Percentiles rank a stretch among this genome's conserved stretches.
phyloP scores from a whole-genome alignment of 30 jellyfish, hydroid and myxozoan genomes.

The Cassiopea andromeda region DNA sequence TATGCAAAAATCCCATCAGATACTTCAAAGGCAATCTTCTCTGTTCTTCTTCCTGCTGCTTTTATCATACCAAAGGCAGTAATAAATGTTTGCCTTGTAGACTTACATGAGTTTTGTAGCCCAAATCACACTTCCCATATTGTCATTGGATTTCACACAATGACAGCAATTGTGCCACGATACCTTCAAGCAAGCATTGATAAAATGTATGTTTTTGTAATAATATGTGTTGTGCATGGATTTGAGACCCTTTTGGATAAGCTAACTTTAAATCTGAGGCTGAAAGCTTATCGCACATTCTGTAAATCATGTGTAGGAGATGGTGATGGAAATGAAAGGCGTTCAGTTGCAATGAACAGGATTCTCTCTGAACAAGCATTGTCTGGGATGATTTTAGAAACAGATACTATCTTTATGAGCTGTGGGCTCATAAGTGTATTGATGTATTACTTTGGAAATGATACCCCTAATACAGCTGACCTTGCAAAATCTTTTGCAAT shows the following conservation, averaged over 20 bases:
- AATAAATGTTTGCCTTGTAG: slow-evolving; percentile 38
- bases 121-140: slow-evolving; percentile 24
- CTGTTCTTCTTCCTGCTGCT: slow-evolving; percentile 42
- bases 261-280: slow-evolving; percentile 19
- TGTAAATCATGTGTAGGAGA: slow-evolving; percentile 54
- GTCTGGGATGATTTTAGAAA: slow-evolving; percentile 54
- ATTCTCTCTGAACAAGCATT: slow-evolving; percentile 60
- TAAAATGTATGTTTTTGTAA: slow-evolving; percentile 9
- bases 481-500: slow-evolving; percentile 2
- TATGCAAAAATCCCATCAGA: slow-evolving; percentile 42
- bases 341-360: slow-evolving; percentile 39
- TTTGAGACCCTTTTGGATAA: slow-evolving; percentile 56
- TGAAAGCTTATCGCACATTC: slow-evolving; percentile 22
- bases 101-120: slow-evolving; percentile 13
- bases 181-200: slow-evolving; percentile 61
- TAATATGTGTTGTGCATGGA: slow-evolving; percentile 53
- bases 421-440: slow-evolving; percentile 55
- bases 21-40: slow-evolving; percentile 42
- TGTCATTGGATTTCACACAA: slow-evolving; percentile 57
- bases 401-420: slow-evolving; percentile 57
- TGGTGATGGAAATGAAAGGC: slow-evolving; percentile 3
- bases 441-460: slow-evolving; percentile 30
- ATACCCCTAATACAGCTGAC: not conserved
- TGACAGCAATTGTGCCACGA: slow-evolving; percentile 31
- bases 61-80: slow-evolving; percentile 61